These are phyloP conservation scores for Netelia inedita DNA, from an alignment of 2,888 invertebrate species.

Conservation along the genomic window DNA sequence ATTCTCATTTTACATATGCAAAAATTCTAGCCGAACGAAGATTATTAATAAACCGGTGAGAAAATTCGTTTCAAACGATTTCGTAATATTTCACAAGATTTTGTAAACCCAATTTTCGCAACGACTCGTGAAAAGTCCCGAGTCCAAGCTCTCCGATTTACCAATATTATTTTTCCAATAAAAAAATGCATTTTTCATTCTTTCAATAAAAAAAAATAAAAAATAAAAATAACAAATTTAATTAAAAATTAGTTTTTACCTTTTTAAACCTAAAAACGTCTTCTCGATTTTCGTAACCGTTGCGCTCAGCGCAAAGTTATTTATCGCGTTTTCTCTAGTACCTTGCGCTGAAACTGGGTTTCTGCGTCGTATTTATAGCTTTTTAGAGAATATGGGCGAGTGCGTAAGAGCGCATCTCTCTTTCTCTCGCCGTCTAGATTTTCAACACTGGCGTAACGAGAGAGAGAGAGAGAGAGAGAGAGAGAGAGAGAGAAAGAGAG, in stretches of 20 bases:
- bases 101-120: not conserved
- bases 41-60: conserved; percentile 5
- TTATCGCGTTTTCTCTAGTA: conserved; percentile 57
- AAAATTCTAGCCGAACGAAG: not conserved
- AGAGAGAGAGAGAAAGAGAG: not conserved
- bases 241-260: too few relatives aligned
- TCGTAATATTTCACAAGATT: conserved; percentile 11
- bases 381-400: conserved; percentile 44
- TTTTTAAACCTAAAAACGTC: too few relatives aligned
- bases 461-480: too few relatives aligned
- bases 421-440: not conserved
- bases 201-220: too few relatives aligned
- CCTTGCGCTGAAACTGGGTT: conserved; percentile 57
- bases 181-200: too few relatives aligned
- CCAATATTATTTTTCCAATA: too few relatives aligned
- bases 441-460: too few relatives aligned
- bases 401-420: not conserved
- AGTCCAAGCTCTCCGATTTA: too few relatives aligned
- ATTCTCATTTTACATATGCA: too few relatives aligned
- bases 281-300: too few relatives aligned
- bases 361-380: conserved; percentile 63
- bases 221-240: too few relatives aligned
- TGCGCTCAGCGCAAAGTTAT: conserved; percentile 40
- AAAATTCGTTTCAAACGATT: conserved; percentile 32
- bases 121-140: not conserved